Base-by-base conservation (phyloP, 2,797 vertebrate species). In the Leptatherina wallacei region DNA sequence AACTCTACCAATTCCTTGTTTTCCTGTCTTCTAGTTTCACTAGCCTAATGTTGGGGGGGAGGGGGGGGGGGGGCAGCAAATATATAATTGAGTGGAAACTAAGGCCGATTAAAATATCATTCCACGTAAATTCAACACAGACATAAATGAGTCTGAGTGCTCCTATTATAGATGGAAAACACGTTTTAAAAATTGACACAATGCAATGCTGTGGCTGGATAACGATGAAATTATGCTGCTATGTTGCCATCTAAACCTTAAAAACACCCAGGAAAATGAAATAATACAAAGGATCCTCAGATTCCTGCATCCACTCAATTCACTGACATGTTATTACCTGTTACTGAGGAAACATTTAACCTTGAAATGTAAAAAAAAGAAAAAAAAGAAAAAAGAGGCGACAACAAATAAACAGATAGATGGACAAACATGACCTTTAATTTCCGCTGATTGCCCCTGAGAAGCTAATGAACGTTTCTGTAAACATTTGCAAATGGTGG, bases 341-440 rank as follows among this genome's bases (percentile, higher is more conserved):
- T 76, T 90, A 54, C 49, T 56, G 44, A 69, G 81, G 73, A 85
- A 80, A 88, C 35, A 73, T 75, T 78, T 67, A 78, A 83, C 56
- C 74, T 56, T 29, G 49, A 83, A 63, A 75, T 22, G 61, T 58
- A 38, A 59, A 52, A n/a, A 8, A 49, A 68, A 24, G 58, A 56
- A 74, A 65, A 36, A 78, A 64, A 83, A 74, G 86, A 42, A 71
- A n/a, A 63, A 18, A 90, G 69, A 88, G 83, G 90, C 69, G 71
- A 69, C 49, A 42, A 82, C 61, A 87, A 80, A 92, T 67, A 91
- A 72, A 80, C 38, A 77, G 64, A 92, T 84, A 90, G 85, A 93
- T 79, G 88, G 88, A 90, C 85, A 91, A 93, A 93, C 91, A 89
- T 94, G 92, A 94, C 94, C 93, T 95, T 94, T 94, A 69, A 90